A percentile compares a stretch with the other conserved stretches of the same genome.
Conservation (phyloP, 2,888 invertebrate species). For the Ashinkailepas kermadecensis region DNA sequence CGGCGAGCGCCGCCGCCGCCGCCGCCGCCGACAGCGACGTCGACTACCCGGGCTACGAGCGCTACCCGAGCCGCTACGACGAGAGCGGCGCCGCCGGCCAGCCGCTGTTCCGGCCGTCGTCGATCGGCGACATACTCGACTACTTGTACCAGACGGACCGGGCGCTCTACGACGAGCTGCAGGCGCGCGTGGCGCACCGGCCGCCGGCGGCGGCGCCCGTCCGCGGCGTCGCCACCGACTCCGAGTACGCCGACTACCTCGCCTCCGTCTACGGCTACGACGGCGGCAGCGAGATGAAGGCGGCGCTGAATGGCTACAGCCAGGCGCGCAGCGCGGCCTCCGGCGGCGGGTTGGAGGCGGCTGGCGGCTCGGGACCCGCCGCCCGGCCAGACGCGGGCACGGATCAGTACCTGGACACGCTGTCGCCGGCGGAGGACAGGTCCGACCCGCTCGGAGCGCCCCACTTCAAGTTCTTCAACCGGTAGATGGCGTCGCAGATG, state of each 20-base stretch:
- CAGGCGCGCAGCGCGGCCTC: too few relatives aligned
- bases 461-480: too few relatives aligned
- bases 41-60: neutral
- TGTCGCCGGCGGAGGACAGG: too few relatives aligned
- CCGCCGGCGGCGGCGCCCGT: neutral
- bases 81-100: neutral
- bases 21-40: too few relatives aligned
- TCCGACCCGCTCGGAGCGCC: too few relatives aligned
- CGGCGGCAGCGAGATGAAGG: too few relatives aligned
- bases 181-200: neutral
- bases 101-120: neutral
- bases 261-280: constrained; percentile 6
- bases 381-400: too few relatives aligned
- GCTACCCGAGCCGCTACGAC: constrained; percentile 1
- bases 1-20: neutral
- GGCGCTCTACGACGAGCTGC: constrained; percentile 2
- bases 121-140: neutral
- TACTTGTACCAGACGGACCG: constrained; percentile 10
- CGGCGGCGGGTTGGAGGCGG: too few relatives aligned
- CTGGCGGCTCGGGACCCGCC: too few relatives aligned
- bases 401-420: too few relatives aligned
- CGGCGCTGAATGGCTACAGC: too few relatives aligned
- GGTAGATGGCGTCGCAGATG: too few relatives aligned
- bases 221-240: neutral
- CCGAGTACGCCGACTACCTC: constrained; percentile 7